phyloP scores from a whole-genome alignment of 2,888 invertebrate genomes.

The Meloe dianella region DNA sequence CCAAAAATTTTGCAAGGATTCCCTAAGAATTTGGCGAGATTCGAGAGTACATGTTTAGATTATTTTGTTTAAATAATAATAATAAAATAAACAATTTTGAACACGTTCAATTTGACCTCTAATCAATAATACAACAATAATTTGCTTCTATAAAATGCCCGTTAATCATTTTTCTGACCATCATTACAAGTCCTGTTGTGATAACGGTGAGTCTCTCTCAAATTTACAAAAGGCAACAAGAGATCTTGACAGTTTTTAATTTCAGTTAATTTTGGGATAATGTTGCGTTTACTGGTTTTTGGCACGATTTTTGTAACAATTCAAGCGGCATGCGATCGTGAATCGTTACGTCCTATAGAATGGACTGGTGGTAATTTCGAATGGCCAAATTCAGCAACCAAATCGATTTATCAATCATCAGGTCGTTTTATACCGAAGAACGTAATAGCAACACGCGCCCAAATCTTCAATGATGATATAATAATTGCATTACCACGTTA shows the following conservation, averaged over 20 bases:
- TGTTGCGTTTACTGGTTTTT: slow-evolving; percentile 5
- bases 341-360: slow-evolving; percentile 47
- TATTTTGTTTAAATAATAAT: neutral
- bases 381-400: slow-evolving; percentile 57
- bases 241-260: neutral
- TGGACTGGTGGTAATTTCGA: slow-evolving; percentile 54
- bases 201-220: neutral
- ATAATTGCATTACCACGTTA: slow-evolving; percentile 67
- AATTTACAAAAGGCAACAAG: neutral
- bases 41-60: neutral
- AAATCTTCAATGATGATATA: slow-evolving; percentile 64
- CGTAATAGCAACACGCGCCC: slow-evolving; percentile 66
- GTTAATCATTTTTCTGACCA: neutral
- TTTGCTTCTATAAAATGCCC: neutral
- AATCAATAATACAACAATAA: slow-evolving; percentile 4
- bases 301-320: slow-evolving; percentile 35
- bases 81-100: neutral
- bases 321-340: slow-evolving; percentile 39
- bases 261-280: neutral
- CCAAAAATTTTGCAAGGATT: neutral
- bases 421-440: slow-evolving; percentile 66
- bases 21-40: neutral
- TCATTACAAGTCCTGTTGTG: neutral
- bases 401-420: slow-evolving; percentile 64
- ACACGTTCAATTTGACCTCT: slow-evolving; percentile 1